Base-by-base conservation (phyloP, 1,140 invertebrate genomes). In the Lysiphlebus fabarum region DNA sequence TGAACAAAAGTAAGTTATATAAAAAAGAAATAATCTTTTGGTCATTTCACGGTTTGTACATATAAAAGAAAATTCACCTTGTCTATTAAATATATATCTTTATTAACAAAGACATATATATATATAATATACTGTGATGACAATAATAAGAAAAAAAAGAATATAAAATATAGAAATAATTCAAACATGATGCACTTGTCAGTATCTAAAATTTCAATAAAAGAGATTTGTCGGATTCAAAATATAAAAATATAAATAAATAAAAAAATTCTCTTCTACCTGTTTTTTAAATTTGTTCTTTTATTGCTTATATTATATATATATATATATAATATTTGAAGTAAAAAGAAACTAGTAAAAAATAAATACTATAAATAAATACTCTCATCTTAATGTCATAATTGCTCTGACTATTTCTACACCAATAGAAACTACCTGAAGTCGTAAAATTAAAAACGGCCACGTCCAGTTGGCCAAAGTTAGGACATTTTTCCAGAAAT, bases 141-240 rank as follows among this genome's bases (percentile, higher is more conserved):
- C 50, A 44, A 53, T 53, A 59, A 53, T 47, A 53, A 53, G 58
- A 17, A 17, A 17, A 17, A 17, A 17, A 1, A 17, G 1, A 17
- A 17, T 1, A 17, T 1, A 17, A 17, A 17, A 17, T n/a, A n/a
- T n/a, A n/a, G 3, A 17, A 17, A 17, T 17, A 43, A n/a, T 51
- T 51, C 58, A 34, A 55, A 54, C 8, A 53, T 44, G 56, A 37
- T 62, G 60, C 60, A 62, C 60, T 62, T 62, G 60, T 62, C 56
- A 62, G 56, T 49, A 41, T 53, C 17, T 41, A 49, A 62, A 56
- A 62, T 33, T 44, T 42, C 36, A 55, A 54, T 50, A 62, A 62
- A 43, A 49, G 44, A 58, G 56, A 58, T 62, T 62, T 62, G 60
- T 58, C 50, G 60, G 60, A 62, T 62, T 62, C 50, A 34, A 53